These are phyloP conservation scores for Ariopsis seemanni DNA, from an alignment of 2,113 vertebrate species.

Conservation along the genomic window DNA sequence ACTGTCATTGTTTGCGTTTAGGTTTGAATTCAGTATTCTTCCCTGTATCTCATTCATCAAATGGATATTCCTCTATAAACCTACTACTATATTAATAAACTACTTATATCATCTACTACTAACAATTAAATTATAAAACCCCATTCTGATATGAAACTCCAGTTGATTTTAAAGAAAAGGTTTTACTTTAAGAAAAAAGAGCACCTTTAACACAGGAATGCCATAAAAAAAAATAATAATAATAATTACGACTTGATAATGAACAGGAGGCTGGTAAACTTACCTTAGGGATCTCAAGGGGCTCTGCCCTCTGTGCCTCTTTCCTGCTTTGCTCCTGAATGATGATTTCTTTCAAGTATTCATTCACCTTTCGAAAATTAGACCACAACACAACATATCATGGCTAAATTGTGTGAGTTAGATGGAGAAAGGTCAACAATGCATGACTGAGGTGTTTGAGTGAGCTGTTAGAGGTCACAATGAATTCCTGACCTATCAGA, in stretches of 20 bases:
- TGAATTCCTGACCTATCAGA: neutral
- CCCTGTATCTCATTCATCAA: neutral
- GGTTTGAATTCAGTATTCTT: neutral
- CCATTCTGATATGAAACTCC: neutral
- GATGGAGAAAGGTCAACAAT: neutral
- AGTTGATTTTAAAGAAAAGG: neutral
- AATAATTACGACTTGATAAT: neutral
- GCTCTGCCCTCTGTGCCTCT: constrained; percentile 78
- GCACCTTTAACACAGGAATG: neutral
- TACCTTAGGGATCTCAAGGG: constrained; percentile 87
- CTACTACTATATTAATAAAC: neutral
- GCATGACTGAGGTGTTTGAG: neutral
- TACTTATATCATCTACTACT: neutral
- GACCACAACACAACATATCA: neutral
- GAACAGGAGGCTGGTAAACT: constrained; percentile 38
- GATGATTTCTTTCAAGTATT: constrained; percentile 89
- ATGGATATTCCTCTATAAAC: neutral
- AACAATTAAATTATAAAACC: neutral
- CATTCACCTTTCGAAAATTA: constrained; percentile 80
- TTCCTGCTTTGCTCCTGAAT: constrained; percentile 87
- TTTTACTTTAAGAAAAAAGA: neutral
- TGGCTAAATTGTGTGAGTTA: neutral
- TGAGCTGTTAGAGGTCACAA: neutral
- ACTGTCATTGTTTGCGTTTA: neutral
- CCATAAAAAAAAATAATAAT: neutral